Percentiles rank a stretch among this genome's conserved stretches.
Evolutionary conservation across 2,888 invertebrate genomes (phyloP).

Genomic region (Ormyrus thymus): DNA sequence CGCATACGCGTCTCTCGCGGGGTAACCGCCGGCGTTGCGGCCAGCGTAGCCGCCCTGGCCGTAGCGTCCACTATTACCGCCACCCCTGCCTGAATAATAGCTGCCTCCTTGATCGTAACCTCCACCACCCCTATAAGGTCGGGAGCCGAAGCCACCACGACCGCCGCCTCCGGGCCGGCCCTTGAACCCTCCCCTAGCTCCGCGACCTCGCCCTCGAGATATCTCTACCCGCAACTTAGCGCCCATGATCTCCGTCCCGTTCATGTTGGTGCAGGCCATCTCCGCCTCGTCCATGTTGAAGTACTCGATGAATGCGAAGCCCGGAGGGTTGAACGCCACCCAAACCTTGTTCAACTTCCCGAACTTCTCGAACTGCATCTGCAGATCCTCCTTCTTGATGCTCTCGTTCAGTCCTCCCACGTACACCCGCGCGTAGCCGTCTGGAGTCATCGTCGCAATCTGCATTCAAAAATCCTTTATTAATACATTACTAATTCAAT

Average conservation of each 20-base stretch:
- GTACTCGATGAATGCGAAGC: conserved; percentile 96
- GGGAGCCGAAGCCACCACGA: conserved; percentile 71
- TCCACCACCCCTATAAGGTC: conserved; percentile 75
- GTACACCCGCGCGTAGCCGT: conserved; percentile 85
- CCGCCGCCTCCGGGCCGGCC: conserved; percentile 74
- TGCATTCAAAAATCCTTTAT: conserved; percentile 52
- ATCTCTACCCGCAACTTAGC: conserved; percentile 92
- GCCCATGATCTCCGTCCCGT: conserved; percentile 91
- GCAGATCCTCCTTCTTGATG: conserved; percentile 94
- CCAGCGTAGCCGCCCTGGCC: conserved; percentile 74
- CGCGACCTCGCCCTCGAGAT: conserved; percentile 86
- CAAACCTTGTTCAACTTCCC: conserved; percentile 94
- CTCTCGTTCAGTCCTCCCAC: conserved; percentile 92
- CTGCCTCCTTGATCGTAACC: conserved; percentile 76
- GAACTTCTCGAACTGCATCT: conserved; percentile 92
- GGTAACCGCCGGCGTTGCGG: conserved; percentile 69
- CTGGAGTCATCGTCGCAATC: conserved; percentile 70
- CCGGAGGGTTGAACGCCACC: conserved; percentile 95
- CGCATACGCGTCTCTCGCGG: conserved; percentile 70
- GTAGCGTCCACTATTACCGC: conserved; percentile 77
- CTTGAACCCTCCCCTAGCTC: conserved; percentile 80
- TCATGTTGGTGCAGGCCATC: conserved; percentile 91
- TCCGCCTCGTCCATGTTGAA: conserved; percentile 92
- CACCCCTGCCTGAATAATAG: conserved; percentile 73
- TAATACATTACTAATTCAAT: not conserved